Evolutionary conservation across 2,797 vertebrate species (phyloP), one percentile per base, ranked within the genome.

Genomic region (Tauraco hartlaubi): DNA sequence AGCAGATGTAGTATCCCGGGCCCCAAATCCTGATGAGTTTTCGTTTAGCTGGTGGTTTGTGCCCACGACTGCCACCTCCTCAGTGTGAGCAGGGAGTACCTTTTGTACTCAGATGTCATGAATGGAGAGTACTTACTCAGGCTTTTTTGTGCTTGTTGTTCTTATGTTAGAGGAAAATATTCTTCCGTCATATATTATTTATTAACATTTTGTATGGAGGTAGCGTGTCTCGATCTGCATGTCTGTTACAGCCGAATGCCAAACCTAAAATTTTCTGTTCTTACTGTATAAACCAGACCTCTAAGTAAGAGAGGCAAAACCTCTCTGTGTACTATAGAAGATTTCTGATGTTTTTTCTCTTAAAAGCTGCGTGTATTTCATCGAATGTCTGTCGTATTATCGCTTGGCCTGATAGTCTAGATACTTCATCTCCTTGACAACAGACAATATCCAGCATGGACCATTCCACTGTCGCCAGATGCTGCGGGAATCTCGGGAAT

Each of bases 371-470:
- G 15, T 22, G 49, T 39, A 55, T 95, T 92, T 83, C n/a, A 7
- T 88, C 13, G 54, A 64, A 84, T n/a, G 18, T 44, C 88, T 59
- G 73, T 91, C 33, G 23, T 90, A 93, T 86, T 88, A 75, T 80
- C 7, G 2, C 61, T 74, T 10, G 13, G 43, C 54, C 66, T 16
- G 71, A 79, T 49, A 54, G 88, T 44, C 68, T 90, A 85, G 88
- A 62, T 84, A n/a, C 81, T 92, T 49, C 13, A 35, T 98, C 97
- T 96, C 96, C 92, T 17, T 96, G 97, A 87, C 91, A 73, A 97
- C 97, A 92, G 88, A 91, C 76, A 91, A 92, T 75, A 88, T 85
- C 76, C 91, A 72, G 68, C 23, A 11, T 46, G 44, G 78, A 85
- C 71, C 8, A 56, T 56, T 95, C 94, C 48, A 14, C 2, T 2